Evolutionary conservation across 2,888 invertebrate genomes (phyloP).

Genomic region (Ptycholaimellus sp.): DNA sequence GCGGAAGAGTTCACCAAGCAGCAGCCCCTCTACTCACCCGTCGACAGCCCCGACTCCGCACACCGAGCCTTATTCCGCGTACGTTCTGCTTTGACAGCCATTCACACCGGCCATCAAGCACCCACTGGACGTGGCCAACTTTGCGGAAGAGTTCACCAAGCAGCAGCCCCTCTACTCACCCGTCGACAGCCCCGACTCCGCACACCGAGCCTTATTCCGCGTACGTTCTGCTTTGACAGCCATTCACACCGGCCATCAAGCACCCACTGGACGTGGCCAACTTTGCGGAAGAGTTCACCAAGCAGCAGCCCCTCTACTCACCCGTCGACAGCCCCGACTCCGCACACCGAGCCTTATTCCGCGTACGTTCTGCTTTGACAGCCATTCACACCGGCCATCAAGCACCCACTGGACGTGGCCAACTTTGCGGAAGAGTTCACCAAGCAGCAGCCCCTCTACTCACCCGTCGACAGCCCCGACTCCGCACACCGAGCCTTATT

Average conservation of each 20-base stretch:
- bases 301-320: constrained; percentile 66
- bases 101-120: constrained; percentile 60
- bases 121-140: constrained; percentile 72
- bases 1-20: constrained; percentile 83
- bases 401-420: constrained; percentile 58
- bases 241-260: constrained; percentile 61
- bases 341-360: constrained; percentile 23
- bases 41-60: constrained; percentile 47
- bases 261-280: constrained; percentile 68
- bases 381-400: constrained; percentile 65
- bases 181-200: constrained; percentile 50
- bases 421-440: constrained; percentile 95
- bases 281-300: constrained; percentile 86
- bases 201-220: constrained; percentile 14
- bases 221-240: constrained; percentile 42
- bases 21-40: constrained; percentile 69
- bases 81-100: constrained; percentile 45
- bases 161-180: constrained; percentile 75
- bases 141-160: constrained; percentile 81
- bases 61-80: constrained; percentile 15
- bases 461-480: constrained; percentile 57
- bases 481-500: constrained; percentile 30
- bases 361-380: constrained; percentile 39
- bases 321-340: constrained; percentile 57
- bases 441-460: constrained; percentile 63